Percentiles rank a stretch among this genome's conserved stretches.
These are phyloP conservation scores for Hedychridium roseum DNA, from an alignment of 2,888 invertebrate species.

Conservation along the genomic window DNA sequence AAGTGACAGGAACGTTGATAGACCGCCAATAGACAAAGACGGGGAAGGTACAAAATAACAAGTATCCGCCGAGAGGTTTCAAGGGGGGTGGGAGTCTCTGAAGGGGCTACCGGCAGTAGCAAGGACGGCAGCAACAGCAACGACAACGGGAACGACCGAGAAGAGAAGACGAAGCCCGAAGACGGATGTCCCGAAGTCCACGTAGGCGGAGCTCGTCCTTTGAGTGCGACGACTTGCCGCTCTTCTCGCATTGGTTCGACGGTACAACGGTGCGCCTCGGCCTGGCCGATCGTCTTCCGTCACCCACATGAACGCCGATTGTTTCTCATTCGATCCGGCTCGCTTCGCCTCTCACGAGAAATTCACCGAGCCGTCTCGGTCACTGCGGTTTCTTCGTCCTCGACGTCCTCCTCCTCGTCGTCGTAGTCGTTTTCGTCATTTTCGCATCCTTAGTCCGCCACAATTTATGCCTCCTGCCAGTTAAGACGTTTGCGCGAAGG, in stretches of 20 bases:
- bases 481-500: slow-evolving; percentile 61
- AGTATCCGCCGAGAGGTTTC: slow-evolving; percentile 3
- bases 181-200: slow-evolving; percentile 27
- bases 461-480: slow-evolving; percentile 60
- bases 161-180: slow-evolving; percentile 33
- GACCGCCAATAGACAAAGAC: slow-evolving; percentile 14
- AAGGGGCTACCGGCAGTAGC: too few relatives aligned
- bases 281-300: slow-evolving; percentile 47
- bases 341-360: slow-evolving; percentile 25
- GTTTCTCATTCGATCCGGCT: slow-evolving; percentile 49
- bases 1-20: slow-evolving; percentile 10
- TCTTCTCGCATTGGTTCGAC: slow-evolving; percentile 55
- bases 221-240: slow-evolving; percentile 50
- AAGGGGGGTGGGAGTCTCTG: background rate
- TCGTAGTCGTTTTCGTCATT: slow-evolving; percentile 5
- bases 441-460: slow-evolving; percentile 37
- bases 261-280: too few relatives aligned
- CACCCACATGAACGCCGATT: slow-evolving; percentile 56
- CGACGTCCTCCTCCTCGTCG: slow-evolving; percentile 3
- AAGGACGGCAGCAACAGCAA: slow-evolving; percentile 5
- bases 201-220: slow-evolving; percentile 58
- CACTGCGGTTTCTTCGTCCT: background rate
- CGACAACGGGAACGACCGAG: slow-evolving; percentile 14
- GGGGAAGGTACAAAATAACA: slow-evolving; percentile 11
- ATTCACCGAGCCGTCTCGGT: too few relatives aligned